Conservation (phyloP, 2,888 invertebrate genomes). For the Netelia virgata region DNA sequence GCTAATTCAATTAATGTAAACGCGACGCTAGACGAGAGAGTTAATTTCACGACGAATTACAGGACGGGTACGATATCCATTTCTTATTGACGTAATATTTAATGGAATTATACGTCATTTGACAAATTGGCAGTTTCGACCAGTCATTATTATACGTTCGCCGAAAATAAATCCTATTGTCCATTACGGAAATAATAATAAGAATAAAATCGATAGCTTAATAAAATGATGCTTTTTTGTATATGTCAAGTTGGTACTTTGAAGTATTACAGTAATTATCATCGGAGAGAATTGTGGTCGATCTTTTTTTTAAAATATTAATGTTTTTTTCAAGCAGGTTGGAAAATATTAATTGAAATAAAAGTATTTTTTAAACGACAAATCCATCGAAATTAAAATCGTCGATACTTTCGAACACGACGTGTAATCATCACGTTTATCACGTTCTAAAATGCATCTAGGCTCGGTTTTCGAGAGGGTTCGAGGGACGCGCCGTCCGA, state of each 20-base stretch:
- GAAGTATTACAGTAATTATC: no score
- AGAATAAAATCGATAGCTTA: no score
- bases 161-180: background rate
- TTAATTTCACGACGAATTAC: constrained; percentile 27
- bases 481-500: background rate
- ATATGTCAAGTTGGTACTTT: no score
- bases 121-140: background rate
- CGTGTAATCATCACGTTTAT: background rate
- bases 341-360: no score
- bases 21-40: constrained; percentile 21
- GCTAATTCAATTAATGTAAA: constrained; percentile 50
- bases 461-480: background rate
- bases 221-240: no score
- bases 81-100: background rate
- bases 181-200: no score
- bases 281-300: no score
- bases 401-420: background rate
- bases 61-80: background rate
- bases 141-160: background rate
- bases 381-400: no score
- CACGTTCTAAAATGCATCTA: background rate
- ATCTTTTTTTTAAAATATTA: no score
- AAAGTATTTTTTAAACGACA: no score
- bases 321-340: no score
- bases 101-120: background rate